Conservation (phyloP, 2,888 invertebrate species). For the Troilus luridus region DNA sequence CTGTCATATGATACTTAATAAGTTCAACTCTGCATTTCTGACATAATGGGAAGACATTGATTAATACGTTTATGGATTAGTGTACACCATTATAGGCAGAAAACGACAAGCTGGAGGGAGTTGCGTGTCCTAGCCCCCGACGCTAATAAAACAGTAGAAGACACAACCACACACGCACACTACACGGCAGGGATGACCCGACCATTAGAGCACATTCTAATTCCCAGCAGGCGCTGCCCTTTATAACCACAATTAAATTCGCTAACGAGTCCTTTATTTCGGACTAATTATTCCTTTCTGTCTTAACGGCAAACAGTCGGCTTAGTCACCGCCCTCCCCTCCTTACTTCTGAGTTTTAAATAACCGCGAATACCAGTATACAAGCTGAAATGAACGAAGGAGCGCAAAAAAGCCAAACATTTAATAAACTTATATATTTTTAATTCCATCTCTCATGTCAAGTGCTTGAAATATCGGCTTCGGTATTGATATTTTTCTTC, state of each 20-base stretch:
- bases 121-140: background rate
- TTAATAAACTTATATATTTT: too few species aligned
- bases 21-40: too few species aligned
- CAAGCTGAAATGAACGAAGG: background rate
- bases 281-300: conserved; percentile 25
- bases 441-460: too few species aligned
- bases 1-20: too few species aligned
- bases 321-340: background rate
- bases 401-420: background rate
- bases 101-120: background rate
- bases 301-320: conserved; percentile 37
- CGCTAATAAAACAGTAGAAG: background rate
- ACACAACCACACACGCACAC: background rate
- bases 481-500: too few species aligned
- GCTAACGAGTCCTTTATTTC: conserved; percentile 49
- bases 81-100: background rate
- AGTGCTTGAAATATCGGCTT: too few species aligned
- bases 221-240: conserved; percentile 9
- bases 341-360: background rate
- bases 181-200: background rate
- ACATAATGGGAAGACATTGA: too few species aligned
- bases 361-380: background rate
- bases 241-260: conserved; percentile 45
- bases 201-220: conserved; percentile 36
- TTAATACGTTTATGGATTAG: too few species aligned